Evolutionary conservation across 1,140 invertebrate species (phyloP).

Genomic region (Lepidostoma basale): DNA sequence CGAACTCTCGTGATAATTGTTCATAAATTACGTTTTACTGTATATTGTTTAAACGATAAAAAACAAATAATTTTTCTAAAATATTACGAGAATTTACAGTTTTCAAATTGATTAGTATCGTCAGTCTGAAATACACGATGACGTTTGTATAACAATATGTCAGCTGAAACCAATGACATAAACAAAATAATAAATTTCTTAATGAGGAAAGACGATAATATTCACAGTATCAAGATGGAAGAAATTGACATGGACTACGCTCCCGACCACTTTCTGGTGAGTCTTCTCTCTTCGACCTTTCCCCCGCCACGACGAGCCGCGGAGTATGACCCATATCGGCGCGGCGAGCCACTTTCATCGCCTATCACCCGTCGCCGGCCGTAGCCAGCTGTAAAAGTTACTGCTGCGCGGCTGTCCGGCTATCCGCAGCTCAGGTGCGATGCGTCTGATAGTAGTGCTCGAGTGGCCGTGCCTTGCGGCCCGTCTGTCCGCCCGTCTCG

Average conservation of each 20-base stretch:
- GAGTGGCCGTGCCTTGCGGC: too few species aligned
- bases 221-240: conserved; percentile 21
- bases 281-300: conserved; percentile 32
- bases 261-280: conserved; percentile 36
- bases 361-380: background rate
- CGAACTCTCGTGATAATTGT: conserved; percentile 40
- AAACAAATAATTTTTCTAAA: too few species aligned
- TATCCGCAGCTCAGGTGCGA: too few species aligned
- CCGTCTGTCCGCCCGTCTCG: too few species aligned
- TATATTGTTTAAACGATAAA: too few species aligned
- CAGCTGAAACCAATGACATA: conserved; percentile 39
- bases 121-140: conserved; percentile 31
- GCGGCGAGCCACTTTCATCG: background rate
- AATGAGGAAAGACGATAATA: conserved; percentile 41
- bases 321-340: conserved; percentile 40
- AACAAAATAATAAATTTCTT: conserved; percentile 41
- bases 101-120: too few species aligned
- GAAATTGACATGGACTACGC: conserved; percentile 20
- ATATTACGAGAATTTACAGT: too few species aligned
- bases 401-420: too few species aligned
- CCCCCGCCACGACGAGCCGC: conserved; percentile 31
- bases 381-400: too few species aligned
- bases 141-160: conserved; percentile 45
- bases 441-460: too few species aligned
- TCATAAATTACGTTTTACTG: too few species aligned